A percentile compares a stretch with the other conserved stretches of the same genome.
Evolutionary conservation across 2,797 vertebrate genomes (phyloP).

Genomic region (Cirrhinus molitorella): DNA sequence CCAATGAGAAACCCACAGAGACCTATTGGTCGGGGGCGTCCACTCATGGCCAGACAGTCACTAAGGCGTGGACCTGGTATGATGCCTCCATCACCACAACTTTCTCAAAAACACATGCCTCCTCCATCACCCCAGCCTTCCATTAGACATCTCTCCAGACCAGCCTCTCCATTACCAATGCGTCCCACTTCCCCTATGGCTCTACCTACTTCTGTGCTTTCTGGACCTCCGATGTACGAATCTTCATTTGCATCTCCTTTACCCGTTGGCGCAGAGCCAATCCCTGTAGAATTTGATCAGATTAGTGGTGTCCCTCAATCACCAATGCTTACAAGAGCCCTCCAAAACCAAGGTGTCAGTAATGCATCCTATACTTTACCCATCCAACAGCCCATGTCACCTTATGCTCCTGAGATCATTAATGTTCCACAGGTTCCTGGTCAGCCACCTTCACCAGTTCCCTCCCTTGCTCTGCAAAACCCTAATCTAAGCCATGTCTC

Average conservation of each 20-base stretch:
- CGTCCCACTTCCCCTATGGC: slow-evolving; percentile 52
- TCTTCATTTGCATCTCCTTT: slow-evolving; percentile 36
- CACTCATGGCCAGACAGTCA: slow-evolving; percentile 72
- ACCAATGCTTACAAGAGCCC: slow-evolving; percentile 50
- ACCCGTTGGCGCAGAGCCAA: background rate
- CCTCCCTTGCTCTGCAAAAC: slow-evolving; percentile 69
- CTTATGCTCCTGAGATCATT: slow-evolving; percentile 61
- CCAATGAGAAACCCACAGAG: slow-evolving; percentile 56
- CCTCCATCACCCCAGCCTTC: slow-evolving; percentile 75
- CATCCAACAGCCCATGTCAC: slow-evolving; percentile 63
- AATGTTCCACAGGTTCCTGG: slow-evolving; percentile 37
- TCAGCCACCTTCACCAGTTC: slow-evolving; percentile 63
- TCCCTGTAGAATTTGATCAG: slow-evolving; percentile 42
- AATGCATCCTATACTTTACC: slow-evolving; percentile 61
- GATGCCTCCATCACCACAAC: slow-evolving; percentile 71
- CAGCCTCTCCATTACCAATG: slow-evolving; percentile 66
- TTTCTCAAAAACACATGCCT: slow-evolving; percentile 67
- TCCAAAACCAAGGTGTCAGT: slow-evolving; percentile 57
- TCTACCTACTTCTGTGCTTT: slow-evolving; percentile 32
- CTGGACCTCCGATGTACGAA: slow-evolving; percentile 46
- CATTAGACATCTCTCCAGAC: slow-evolving; percentile 71
- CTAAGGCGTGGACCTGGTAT: slow-evolving; percentile 65
- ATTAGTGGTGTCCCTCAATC: slow-evolving; percentile 50
- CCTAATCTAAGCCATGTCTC: slow-evolving; percentile 62
- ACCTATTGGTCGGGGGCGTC: slow-evolving; percentile 78